Conservation (phyloP, 2,888 invertebrate species). For the Drosophila yooni region DNA sequence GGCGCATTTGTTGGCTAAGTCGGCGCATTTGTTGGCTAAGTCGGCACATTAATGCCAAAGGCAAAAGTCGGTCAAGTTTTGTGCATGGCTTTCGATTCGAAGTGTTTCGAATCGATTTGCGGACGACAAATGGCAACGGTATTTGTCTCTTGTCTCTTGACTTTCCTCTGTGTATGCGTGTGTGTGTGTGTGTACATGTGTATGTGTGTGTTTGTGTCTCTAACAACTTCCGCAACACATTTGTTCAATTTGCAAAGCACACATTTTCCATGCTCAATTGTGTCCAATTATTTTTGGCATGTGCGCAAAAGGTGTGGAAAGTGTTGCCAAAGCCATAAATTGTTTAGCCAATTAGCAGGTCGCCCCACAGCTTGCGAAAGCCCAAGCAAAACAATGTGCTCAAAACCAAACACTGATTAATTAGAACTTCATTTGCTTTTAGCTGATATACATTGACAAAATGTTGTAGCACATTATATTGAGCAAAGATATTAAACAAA, state of each 20-base stretch:
- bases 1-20: slow-evolving; percentile 42
- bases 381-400: slow-evolving; percentile 1
- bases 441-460: not conserved
- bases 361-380: slow-evolving; percentile 1
- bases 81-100: slow-evolving; percentile 50
- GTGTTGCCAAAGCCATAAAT: slow-evolving; percentile 72
- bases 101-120: slow-evolving; percentile 54
- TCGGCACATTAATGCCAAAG: slow-evolving; percentile 59
- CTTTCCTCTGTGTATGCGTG: slow-evolving; percentile 2
- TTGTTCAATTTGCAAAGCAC: slow-evolving; percentile 73
- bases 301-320: slow-evolving; percentile 75
- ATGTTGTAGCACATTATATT: not conserved
- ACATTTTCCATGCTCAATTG: slow-evolving; percentile 71
- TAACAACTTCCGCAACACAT: slow-evolving; percentile 79
- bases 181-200: slow-evolving; percentile 10
- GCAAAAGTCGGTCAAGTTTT: slow-evolving; percentile 67
- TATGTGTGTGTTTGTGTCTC: slow-evolving; percentile 11
- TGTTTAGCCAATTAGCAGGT: slow-evolving; percentile 64
- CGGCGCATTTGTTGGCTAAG: slow-evolving; percentile 47
- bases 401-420: slow-evolving; percentile 9
- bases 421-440: slow-evolving; percentile 13
- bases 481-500: not conserved
- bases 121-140: slow-evolving; percentile 62
- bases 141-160: slow-evolving; percentile 46
- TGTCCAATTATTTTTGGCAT: slow-evolving; percentile 76